phyloP scores from a whole-genome alignment of 2,797 vertebrate genomes.

The Meriones psammophilus region DNA sequence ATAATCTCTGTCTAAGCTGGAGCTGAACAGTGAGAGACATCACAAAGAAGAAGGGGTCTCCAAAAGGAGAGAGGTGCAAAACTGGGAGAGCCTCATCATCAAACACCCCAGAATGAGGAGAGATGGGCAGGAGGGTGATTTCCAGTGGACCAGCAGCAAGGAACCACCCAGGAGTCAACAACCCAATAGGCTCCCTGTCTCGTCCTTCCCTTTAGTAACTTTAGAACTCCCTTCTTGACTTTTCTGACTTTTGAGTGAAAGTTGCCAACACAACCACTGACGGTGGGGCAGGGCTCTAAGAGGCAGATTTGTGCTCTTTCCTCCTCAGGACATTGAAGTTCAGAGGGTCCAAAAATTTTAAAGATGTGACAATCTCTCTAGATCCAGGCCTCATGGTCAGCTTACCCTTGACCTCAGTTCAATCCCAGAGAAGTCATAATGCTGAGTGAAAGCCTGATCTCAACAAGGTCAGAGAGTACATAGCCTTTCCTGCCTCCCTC shows the following conservation, averaged over 20 bases:
- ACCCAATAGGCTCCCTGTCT: neutral
- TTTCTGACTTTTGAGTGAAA: neutral
- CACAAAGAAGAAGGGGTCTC: neutral
- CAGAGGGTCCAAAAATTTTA: neutral
- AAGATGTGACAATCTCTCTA: neutral
- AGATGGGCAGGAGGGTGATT: neutral
- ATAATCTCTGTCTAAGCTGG: neutral
- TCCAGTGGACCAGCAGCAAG: fast-evolving
- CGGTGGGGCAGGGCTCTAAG: neutral
- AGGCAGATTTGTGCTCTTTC: neutral
- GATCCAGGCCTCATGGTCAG: neutral
- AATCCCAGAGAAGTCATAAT: neutral
- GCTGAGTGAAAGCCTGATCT: neutral
- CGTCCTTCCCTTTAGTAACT: neutral
- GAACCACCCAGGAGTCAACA: neutral
- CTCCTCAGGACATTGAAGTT: neutral
- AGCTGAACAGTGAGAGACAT: neutral
- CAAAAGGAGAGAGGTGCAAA: neutral
- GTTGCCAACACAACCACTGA: neutral
- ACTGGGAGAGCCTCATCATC: neutral
- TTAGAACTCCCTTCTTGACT: neutral
- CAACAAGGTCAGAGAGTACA: neutral
- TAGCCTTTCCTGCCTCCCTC: neutral
- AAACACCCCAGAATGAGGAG: neutral
- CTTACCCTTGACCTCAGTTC: neutral